These are phyloP conservation scores for Linnaemya vulpina DNA, from an alignment of 2,888 invertebrate genomes.

Conservation along the genomic window DNA sequence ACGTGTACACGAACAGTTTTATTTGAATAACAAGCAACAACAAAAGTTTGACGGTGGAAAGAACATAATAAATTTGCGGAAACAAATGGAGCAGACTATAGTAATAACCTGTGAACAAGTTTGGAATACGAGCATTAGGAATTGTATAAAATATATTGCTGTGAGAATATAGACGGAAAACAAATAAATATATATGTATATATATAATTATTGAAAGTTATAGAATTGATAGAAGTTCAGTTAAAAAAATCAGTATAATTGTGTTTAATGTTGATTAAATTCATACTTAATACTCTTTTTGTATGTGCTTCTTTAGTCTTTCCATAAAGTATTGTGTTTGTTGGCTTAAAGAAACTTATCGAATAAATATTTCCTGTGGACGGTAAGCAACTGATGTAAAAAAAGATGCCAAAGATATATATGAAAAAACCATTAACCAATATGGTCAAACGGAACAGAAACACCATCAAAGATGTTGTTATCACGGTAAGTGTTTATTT, in stretches of 20 bases:
- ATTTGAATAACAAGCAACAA: slow-evolving; percentile 3
- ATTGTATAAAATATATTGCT: slow-evolving; percentile 35
- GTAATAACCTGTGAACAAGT: slow-evolving; percentile 42
- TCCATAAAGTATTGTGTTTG: background rate
- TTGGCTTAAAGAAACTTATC: background rate
- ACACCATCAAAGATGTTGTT: slow-evolving; percentile 94
- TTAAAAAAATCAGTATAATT: background rate
- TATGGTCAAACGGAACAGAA: slow-evolving; percentile 93
- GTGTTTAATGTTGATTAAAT: slow-evolving; percentile 10
- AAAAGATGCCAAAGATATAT: slow-evolving; percentile 82
- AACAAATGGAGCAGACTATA: slow-evolving; percentile 46
- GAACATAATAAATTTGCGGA: background rate
- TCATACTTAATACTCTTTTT: slow-evolving; percentile 11
- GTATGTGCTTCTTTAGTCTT: background rate
- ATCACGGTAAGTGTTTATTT: slow-evolving; percentile 85
- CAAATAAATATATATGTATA: no score
- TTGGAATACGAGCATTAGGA: slow-evolving; percentile 35
- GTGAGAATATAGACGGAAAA: background rate
- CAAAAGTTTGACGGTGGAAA: background rate
- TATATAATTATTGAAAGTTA: no score
- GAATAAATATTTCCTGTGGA: slow-evolving; percentile 1
- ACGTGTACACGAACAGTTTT: background rate
- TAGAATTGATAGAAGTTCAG: background rate
- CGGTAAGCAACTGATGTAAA: slow-evolving; percentile 48
- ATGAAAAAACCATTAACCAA: slow-evolving; percentile 88